Evolutionary conservation across 2,797 vertebrate species (phyloP).

Genomic region (Halcyon leucocephala): DNA sequence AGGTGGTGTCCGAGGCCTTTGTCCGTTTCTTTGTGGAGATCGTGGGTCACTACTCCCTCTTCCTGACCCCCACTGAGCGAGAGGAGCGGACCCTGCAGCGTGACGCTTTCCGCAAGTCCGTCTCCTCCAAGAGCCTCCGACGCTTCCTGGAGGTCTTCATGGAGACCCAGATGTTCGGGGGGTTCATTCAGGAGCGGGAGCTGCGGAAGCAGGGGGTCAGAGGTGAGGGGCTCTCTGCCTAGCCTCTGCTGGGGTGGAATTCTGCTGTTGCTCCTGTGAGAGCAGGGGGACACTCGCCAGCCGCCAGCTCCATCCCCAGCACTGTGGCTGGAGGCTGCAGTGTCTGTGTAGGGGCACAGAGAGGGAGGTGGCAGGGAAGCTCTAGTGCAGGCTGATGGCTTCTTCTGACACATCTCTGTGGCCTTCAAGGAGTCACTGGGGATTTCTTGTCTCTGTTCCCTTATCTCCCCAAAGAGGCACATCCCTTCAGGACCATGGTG

Average conservation of each 20-base stretch:
- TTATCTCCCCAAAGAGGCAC: background rate
- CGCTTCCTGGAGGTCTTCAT: conserved; percentile 98
- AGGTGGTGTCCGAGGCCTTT: conserved; percentile 94
- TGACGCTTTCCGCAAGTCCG: conserved; percentile 93
- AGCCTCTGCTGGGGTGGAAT: background rate
- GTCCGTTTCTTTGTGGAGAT: conserved; percentile 98
- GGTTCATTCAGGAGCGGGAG: conserved; percentile 95
- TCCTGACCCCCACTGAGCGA: conserved; percentile 86
- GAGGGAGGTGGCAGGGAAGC: background rate
- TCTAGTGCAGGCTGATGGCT: background rate
- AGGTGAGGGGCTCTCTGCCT: conserved; percentile 78
- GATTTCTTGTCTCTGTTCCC: background rate
- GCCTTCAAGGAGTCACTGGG: background rate
- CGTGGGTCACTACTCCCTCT: conserved; percentile 94
- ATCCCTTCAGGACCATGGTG: fast-evolving
- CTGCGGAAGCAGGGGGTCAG: conserved; percentile 89
- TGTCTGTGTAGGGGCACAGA: fast-evolving
- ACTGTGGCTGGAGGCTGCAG: background rate
- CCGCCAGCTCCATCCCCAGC: background rate
- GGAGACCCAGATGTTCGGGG: conserved; percentile 96
- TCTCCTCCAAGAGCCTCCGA: conserved; percentile 93
- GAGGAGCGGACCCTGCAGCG: conserved; percentile 90
- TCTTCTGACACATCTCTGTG: background rate
- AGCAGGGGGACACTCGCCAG: background rate
- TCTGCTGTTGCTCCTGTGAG: background rate